These are phyloP conservation scores for Autographa gamma DNA, from an alignment of 2,888 invertebrate genomes.

Conservation along the genomic window DNA sequence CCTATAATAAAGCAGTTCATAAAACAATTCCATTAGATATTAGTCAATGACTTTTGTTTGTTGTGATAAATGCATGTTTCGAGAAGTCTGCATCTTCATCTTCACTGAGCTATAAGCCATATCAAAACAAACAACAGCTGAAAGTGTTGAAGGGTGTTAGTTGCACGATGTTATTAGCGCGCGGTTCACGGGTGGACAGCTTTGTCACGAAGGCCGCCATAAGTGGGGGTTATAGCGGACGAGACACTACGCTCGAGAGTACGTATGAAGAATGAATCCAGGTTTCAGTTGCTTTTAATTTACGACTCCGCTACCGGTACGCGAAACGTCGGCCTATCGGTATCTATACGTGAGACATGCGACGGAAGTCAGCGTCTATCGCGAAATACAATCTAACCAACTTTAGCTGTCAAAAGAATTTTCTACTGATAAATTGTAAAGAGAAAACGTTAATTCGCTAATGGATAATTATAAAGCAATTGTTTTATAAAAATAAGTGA, in stretches of 20 bases:
- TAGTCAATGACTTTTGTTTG: too few species aligned
- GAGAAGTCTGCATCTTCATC: neutral
- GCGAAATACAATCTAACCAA: conserved; percentile 2
- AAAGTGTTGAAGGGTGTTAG: neutral
- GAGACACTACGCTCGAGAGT: neutral
- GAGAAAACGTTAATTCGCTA: neutral
- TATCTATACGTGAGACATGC: neutral
- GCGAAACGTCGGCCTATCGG: neutral
- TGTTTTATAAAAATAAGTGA: neutral
- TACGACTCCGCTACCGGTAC: neutral
- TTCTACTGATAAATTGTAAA: neutral
- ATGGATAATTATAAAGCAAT: neutral
- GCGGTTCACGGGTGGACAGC: neutral
- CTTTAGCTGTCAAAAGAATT: neutral
- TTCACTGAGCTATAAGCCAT: neutral
- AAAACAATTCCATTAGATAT: too few species aligned
- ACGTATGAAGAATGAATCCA: neutral
- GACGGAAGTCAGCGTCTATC: neutral
- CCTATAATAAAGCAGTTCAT: neutral
- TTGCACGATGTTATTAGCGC: neutral
- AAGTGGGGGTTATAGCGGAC: neutral
- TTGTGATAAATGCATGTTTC: neutral
- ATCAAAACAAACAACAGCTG: neutral
- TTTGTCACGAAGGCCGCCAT: neutral
- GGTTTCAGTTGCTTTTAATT: neutral